Percentiles rank a stretch among this genome's conserved stretches.
These are phyloP conservation scores for Emydura subglobosa DNA, from an alignment of 2,113 vertebrate genomes.

Conservation along the genomic window DNA sequence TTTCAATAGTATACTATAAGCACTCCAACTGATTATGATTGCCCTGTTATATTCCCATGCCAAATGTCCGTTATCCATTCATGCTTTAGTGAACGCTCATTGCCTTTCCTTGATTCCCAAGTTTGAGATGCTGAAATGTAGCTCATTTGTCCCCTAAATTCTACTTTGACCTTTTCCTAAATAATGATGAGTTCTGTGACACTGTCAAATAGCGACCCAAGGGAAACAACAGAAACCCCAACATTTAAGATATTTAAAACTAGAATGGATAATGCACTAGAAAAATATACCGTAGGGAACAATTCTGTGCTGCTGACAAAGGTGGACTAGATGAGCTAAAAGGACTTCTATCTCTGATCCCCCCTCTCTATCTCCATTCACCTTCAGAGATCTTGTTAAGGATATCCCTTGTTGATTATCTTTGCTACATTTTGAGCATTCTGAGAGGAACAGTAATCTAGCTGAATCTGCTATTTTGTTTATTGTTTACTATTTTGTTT, in stretches of 20 bases:
- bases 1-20: not conserved
- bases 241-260: not conserved
- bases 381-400: not conserved
- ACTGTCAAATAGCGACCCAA: not conserved
- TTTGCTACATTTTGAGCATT: not conserved
- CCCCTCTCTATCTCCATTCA: not conserved
- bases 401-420: not conserved
- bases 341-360: rapidly evolving
- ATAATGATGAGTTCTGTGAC: not conserved
- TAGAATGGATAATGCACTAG: not conserved
- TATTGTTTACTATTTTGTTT: not conserved
- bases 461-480: not conserved
- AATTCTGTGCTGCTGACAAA: not conserved
- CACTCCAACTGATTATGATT: not conserved
- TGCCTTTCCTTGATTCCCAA: not conserved
- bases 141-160: not conserved
- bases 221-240: not conserved
- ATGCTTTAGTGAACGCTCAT: not conserved
- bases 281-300: not conserved
- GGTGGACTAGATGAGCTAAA: rapidly evolving
- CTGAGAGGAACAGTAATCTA: not conserved
- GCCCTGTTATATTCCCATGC: not conserved
- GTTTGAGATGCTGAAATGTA: not conserved
- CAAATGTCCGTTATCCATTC: not conserved
- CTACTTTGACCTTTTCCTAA: not conserved